phyloP scores from a whole-genome alignment of 35 echinoderm and acorn worm species.

The Diadema setosum region DNA sequence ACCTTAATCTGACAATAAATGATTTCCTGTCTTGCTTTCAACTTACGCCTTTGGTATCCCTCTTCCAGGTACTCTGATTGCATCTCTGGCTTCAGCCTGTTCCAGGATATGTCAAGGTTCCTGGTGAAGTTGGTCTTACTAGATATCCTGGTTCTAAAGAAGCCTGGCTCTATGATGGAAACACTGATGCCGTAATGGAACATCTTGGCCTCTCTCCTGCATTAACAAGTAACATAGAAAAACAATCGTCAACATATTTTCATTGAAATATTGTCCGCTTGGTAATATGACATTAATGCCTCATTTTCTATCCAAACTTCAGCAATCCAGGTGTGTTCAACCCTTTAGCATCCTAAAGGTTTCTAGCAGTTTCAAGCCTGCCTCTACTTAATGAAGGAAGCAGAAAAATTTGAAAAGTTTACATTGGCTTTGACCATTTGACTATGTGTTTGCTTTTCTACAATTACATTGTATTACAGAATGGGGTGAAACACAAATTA shows the following conservation, averaged over 20 bases:
- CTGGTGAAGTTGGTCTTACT: conserved; percentile 1
- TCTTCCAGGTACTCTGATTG: not conserved
- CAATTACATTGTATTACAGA: no score
- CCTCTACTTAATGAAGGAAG: no score
- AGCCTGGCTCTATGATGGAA: conserved; percentile 33
- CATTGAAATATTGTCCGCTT: not conserved
- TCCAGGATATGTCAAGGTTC: conserved; percentile 11
- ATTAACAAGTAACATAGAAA: not conserved
- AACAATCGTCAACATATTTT: not conserved
- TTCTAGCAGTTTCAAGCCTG: no score
- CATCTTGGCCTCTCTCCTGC: not conserved
- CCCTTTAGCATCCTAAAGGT: not conserved
- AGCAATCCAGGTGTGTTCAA: not conserved
- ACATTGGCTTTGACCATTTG: no score
- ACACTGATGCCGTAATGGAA: not conserved
- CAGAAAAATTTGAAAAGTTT: no score
- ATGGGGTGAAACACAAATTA: no score
- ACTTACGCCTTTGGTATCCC: not conserved
- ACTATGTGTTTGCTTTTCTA: no score
- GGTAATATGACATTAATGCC: not conserved
- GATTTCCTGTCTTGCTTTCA: not conserved
- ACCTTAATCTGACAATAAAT: not conserved
- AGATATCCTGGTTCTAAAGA: conserved; percentile 40
- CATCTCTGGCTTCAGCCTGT: conserved; percentile 29
- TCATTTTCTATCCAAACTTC: not conserved